Conservation (phyloP, 2,888 invertebrate genomes). For the Sturmia bella region DNA sequence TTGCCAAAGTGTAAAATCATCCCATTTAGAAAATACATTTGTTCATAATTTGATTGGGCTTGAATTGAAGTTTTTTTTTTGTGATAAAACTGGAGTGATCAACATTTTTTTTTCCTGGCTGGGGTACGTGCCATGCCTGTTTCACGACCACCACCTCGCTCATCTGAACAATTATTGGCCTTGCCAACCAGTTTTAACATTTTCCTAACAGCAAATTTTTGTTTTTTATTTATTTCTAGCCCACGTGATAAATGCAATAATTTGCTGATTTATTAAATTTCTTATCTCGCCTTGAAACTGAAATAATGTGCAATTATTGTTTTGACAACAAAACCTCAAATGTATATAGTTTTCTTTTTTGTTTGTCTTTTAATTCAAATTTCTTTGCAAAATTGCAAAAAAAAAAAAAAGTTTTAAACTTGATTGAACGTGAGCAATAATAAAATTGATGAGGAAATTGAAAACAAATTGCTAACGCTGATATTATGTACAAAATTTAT, state of each 20-base stretch:
- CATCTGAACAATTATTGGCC: too few species aligned
- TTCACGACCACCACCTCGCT: too few species aligned
- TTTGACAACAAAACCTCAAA: slow-evolving; percentile 1
- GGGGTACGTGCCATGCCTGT: too few species aligned
- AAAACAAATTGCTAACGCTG: background rate
- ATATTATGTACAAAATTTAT: background rate
- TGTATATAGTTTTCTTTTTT: background rate
- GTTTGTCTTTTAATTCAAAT: background rate
- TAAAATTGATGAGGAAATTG: background rate
- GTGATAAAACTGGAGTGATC: too few species aligned
- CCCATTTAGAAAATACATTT: too few species aligned
- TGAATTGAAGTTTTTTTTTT: too few species aligned
- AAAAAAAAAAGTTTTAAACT: background rate
- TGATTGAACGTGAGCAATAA: background rate
- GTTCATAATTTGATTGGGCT: too few species aligned
- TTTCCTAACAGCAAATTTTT: background rate
- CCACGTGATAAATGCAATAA: slow-evolving; percentile 30
- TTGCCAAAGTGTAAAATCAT: too few species aligned
- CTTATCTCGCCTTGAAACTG: slow-evolving; percentile 31
- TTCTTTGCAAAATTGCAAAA: background rate
- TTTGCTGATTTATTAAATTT: slow-evolving; percentile 35
- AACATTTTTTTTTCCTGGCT: too few species aligned
- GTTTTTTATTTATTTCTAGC: too few species aligned
- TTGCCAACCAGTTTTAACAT: too few species aligned
- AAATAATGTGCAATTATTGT: slow-evolving; percentile 22